These are phyloP conservation scores for Blastobasis lacticolella DNA, from an alignment of 2,888 invertebrate species.

Conservation along the genomic window DNA sequence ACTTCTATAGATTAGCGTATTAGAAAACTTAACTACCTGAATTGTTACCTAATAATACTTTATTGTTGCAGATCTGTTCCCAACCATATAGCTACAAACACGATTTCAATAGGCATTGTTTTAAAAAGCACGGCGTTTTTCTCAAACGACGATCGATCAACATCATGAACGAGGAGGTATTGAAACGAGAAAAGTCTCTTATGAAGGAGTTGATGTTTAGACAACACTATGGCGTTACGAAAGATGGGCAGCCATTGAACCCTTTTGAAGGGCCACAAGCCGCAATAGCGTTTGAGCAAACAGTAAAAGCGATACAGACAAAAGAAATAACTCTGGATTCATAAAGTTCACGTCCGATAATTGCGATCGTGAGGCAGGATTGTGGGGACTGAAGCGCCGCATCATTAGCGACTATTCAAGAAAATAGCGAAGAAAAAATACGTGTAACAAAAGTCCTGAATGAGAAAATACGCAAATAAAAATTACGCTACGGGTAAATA, in stretches of 20 bases:
- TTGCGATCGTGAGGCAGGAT: too few relatives aligned
- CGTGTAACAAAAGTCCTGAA: too few relatives aligned
- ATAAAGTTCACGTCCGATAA: conserved; percentile 5
- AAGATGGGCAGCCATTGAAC: conserved; percentile 30
- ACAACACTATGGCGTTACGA: conserved; percentile 25
- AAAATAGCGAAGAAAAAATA: too few relatives aligned
- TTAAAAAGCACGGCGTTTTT: conserved; percentile 54
- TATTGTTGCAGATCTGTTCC: conserved; percentile 42
- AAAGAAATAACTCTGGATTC: conserved; percentile 27
- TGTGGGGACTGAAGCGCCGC: too few relatives aligned
- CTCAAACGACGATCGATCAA: conserved; percentile 38
- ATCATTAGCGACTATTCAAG: too few relatives aligned
- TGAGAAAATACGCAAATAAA: too few relatives aligned
- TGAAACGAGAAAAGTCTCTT: conserved; percentile 35
- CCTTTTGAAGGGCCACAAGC: conserved; percentile 42
- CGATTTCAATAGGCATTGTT: conserved; percentile 54
- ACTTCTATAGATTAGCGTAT: too few relatives aligned
- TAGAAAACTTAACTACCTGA: too few relatives aligned
- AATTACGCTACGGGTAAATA: too few relatives aligned
- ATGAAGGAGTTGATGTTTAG: conserved; percentile 38
- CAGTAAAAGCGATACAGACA: conserved; percentile 33
- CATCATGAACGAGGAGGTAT: conserved; percentile 50
- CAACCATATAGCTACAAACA: conserved; percentile 59
- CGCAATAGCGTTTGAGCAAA: conserved; percentile 34
- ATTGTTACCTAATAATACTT: too few relatives aligned